Evolutionary conservation across 1,140 invertebrate species (phyloP), one percentile per base, ranked within the genome.

Genomic region (Drosophila kepulauana): DNA sequence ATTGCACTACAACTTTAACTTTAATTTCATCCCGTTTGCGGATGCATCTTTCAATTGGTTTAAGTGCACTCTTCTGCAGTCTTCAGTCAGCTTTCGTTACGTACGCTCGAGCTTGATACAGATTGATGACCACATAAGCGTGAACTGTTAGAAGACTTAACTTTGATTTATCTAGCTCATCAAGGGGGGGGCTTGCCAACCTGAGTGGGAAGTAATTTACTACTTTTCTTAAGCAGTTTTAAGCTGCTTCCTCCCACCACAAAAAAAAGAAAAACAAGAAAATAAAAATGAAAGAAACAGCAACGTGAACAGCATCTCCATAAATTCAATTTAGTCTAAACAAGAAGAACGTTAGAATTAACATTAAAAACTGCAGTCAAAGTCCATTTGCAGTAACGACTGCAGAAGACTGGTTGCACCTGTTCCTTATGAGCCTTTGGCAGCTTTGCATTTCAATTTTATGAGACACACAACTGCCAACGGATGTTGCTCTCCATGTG

Each of bases 381-480:
- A 15, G 33, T 10, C 6, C 11, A 52, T 28, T 38, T 30, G 16
- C 8, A 4, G 5, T 61, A 48, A 38, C n/a, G 30, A 43, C 10
- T 51, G 13, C 62, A 54, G 59, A 61, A 52, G 51, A 77, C 80
- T 78, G 82, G 68, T 80, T 80, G 58, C 84, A 88, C 80, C 80
- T 87, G 82, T 75, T 82, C 54, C 68, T 62, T 43, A 25, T 48
- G 63, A 43, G 57, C 71, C 64, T 67, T 58, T 46, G 13, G 46
- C 46, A 16, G 46, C 46, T 48, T 52, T 30, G 63, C 61, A 57
- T 68, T 86, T 77, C 61, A 85, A 80, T 77, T 81, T 82, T 81
- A 16, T 28, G 72, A 38, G 49, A 62, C 33, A 62, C 33, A 33
- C 38, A 56, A 59, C 62, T 62, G 46, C 20, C 45, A 58, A 64